Conservation (phyloP, 2,888 invertebrate genomes). For the Plusia festucae region DNA sequence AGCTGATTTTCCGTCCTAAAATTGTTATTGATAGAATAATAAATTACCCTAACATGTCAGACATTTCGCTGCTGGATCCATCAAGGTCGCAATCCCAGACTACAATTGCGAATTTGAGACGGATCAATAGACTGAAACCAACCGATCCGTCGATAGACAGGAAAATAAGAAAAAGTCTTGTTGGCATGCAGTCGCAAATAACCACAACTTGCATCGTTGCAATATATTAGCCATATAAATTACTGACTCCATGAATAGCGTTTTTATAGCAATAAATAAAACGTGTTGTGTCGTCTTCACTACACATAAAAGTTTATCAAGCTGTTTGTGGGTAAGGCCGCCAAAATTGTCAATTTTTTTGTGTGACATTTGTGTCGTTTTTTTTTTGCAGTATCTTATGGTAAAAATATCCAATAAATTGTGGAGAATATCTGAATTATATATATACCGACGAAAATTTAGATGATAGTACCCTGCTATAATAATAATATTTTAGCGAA, state of each 20-base stretch:
- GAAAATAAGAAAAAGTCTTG: conserved; percentile 26
- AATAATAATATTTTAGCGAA: too few relatives aligned
- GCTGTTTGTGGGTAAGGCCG: conserved; percentile 14
- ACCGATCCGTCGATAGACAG: conserved; percentile 19
- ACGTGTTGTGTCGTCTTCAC: conserved; percentile 19
- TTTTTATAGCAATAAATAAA: conserved; percentile 32
- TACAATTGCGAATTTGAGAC: conserved; percentile 50
- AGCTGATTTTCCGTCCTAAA: neutral
- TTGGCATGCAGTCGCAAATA: conserved; percentile 48
- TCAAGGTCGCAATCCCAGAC: conserved; percentile 14
- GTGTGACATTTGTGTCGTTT: too few relatives aligned
- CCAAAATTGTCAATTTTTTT: too few relatives aligned
- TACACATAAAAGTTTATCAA: conserved; percentile 19
- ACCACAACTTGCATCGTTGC: conserved; percentile 25
- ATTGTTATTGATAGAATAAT: conserved; percentile 15
- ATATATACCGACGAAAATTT: too few relatives aligned
- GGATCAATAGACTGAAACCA: conserved; percentile 41
- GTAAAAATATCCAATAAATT: too few relatives aligned
- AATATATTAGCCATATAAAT: conserved; percentile 36
- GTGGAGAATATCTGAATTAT: too few relatives aligned
- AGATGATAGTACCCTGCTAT: too few relatives aligned
- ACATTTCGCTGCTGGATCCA: conserved; percentile 29
- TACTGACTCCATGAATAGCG: conserved; percentile 17
- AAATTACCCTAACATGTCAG: conserved; percentile 31
- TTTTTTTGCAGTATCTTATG: too few relatives aligned